phyloP scores from a whole-genome alignment of 2,113 vertebrate species.

The Melanotaenia duboulayi region DNA sequence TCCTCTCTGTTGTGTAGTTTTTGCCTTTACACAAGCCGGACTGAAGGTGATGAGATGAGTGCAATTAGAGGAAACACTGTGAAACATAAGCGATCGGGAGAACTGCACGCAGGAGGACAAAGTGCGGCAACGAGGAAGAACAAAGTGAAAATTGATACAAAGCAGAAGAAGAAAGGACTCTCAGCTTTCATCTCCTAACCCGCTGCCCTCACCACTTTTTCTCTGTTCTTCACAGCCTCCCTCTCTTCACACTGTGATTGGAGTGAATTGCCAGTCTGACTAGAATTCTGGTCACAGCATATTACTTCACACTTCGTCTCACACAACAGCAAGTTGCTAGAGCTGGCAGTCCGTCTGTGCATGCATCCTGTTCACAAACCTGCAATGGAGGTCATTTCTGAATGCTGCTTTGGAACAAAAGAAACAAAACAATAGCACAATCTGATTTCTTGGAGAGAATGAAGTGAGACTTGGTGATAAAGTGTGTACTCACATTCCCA shows the following conservation, averaged over 20 bases:
- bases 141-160: conserved; percentile 33
- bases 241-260: conserved; percentile 11
- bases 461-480: conserved; percentile 16
- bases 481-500: neutral
- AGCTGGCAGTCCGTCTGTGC: conserved; percentile 65
- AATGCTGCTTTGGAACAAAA: conserved; percentile 16
- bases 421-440: conserved; percentile 28
- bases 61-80: conserved; percentile 8
- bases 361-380: conserved; percentile 60
- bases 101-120: neutral
- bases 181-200: conserved; percentile 48
- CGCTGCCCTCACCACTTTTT: conserved; percentile 17
- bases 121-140: conserved; percentile 10
- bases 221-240: conserved; percentile 1
- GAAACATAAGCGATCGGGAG: conserved; percentile 1
- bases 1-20: neutral
- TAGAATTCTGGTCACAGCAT: conserved; percentile 51
- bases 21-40: neutral
- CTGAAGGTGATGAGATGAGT: neutral
- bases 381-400: conserved; percentile 50
- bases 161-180: conserved; percentile 29
- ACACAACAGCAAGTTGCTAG: conserved; percentile 56
- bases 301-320: conserved; percentile 71
- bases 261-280: conserved; percentile 48
- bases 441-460: conserved; percentile 34